phyloP scores from a whole-genome alignment of 2,113 vertebrate genomes.

The Otolemur garnettii region DNA sequence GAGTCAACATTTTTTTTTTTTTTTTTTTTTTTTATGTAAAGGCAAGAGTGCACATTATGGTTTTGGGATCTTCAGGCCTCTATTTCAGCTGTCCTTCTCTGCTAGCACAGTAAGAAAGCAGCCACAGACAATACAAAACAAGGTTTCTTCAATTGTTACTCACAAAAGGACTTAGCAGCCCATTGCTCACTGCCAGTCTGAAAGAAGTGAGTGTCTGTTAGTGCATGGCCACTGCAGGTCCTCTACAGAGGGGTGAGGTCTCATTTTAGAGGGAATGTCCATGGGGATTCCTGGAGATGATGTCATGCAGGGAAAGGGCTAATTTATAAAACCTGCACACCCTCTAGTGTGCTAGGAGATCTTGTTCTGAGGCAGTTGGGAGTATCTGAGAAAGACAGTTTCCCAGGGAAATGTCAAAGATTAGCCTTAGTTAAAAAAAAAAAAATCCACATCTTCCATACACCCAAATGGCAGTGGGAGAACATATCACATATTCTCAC shows the following conservation, averaged over 20 bases:
- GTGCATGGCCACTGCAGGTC: no score
- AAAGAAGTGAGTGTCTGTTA: neutral
- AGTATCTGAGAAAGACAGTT: neutral
- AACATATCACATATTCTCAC: neutral
- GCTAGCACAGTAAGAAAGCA: neutral
- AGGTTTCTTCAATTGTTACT: neutral
- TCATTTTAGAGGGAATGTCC: neutral
- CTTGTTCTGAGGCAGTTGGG: neutral
- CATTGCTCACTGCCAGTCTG: neutral
- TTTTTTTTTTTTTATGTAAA: neutral
- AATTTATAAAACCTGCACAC: no score
- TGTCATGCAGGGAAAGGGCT: neutral
- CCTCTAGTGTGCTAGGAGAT: rapidly evolving
- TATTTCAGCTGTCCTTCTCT: neutral
- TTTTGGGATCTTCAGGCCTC: neutral
- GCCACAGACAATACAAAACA: neutral
- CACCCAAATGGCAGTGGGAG: no score
- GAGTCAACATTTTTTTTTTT: neutral
- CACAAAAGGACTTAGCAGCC: neutral
- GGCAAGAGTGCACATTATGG: neutral
- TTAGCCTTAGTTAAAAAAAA: neutral
- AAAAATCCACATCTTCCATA: no score
- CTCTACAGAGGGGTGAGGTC: neutral
- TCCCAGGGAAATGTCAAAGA: neutral
- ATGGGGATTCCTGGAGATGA: neutral